Base-by-base conservation (phyloP, 1,140 invertebrate species). In the Mesaphorura yosii region DNA sequence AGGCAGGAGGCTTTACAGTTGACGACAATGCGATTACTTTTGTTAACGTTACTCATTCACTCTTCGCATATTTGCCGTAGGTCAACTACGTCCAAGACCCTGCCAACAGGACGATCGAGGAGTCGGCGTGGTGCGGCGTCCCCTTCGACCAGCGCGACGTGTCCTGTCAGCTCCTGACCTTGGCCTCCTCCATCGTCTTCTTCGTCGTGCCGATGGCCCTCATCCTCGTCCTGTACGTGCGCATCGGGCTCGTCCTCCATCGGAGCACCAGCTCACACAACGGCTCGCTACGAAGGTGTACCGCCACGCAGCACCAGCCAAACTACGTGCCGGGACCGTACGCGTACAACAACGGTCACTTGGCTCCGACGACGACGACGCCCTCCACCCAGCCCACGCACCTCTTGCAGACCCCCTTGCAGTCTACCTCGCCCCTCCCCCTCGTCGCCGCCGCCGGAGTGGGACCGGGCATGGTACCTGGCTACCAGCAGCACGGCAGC, bases 121-220 rank as follows among this genome's bases (percentile, higher is more conserved):
- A 59, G 27, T 64, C 62, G 4, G 62, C 59, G 14, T 64, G 62
- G 62, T 64, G 62, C 20, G 62, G 62, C 4, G 56, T 61, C 3
- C 62, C 62, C 1, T 61, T 64, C 31, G 59, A 64, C 39, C 51
- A 48, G 23, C 59, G 56, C 15, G 51, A 62, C 34, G 20, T 51
- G 0, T 61, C 56, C 3, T 61, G 62, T 31, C 53, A 61, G 45
- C 47, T 59, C n/a, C 31, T 64, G n/a, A 59, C 59, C 55, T 45
- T 64, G 15, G 22, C 59, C 10, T 64, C 62, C 1, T 59, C 62
- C 0, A 48, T 42, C 34, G 51, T 64, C 34, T 64, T 64, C 48
- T 64, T 64, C 37, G 62, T 64, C 7, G 53, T 49, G n/a, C 62
- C 62, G 5, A 64, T 61, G 59, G 51, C 59, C n/a, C 49, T 64